phyloP scores from a whole-genome alignment of 92 coral and sea anemone species.

The Meandrina meandrites region DNA sequence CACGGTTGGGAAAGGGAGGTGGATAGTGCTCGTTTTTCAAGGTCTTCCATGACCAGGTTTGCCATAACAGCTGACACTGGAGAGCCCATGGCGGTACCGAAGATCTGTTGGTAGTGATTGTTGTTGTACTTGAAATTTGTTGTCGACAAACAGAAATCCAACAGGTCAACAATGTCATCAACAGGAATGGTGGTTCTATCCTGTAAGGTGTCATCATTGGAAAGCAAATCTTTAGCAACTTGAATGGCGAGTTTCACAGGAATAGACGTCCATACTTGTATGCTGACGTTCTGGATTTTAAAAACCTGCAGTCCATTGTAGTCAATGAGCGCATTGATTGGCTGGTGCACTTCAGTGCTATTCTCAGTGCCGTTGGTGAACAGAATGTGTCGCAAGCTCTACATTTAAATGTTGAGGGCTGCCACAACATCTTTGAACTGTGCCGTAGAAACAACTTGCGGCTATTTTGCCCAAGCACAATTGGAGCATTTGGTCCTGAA shows the following conservation, averaged over 20 bases:
- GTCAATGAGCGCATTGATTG: constrained; percentile 96
- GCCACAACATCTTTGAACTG: constrained; percentile 88
- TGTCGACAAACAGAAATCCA: no score
- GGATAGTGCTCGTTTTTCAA: no score
- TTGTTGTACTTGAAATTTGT: no score
- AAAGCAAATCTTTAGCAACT: no score
- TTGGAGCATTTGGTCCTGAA: constrained; percentile 99
- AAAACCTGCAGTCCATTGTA: constrained; percentile 92
- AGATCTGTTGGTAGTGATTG: no score
- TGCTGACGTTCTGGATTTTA: constrained; percentile 95
- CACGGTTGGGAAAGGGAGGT: no score
- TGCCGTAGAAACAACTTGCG: constrained; percentile 90
- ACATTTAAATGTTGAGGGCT: constrained; percentile 85
- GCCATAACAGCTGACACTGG: no score
- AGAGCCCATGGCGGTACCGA: no score
- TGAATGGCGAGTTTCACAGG: no score
- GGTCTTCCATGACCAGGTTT: no score
- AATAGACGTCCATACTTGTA: constrained; percentile 94
- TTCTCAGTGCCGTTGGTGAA: constrained; percentile 95
- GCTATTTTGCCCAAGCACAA: constrained; percentile 96
- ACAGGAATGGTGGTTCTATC: neutral
- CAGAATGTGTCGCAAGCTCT: constrained; percentile 90
- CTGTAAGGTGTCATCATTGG: no score
- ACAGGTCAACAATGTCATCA: no score
- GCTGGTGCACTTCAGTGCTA: constrained; percentile 98